Conservation (phyloP, 2,113 vertebrate genomes). For the Smithornis capensis region DNA sequence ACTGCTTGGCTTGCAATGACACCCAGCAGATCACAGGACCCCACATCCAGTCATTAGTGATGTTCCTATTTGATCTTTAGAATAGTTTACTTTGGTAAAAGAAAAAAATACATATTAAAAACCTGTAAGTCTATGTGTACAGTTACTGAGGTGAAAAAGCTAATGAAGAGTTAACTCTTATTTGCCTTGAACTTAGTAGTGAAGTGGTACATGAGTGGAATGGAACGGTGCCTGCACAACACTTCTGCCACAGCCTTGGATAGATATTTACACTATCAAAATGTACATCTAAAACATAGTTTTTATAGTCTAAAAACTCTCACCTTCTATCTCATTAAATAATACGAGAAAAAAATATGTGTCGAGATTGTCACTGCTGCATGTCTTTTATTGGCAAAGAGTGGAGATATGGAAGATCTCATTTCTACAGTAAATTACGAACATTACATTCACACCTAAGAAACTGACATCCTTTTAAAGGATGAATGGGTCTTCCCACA, state of each 20-base stretch:
- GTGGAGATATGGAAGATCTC: neutral
- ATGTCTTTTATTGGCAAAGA: neutral
- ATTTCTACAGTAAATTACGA: neutral
- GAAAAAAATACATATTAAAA: neutral
- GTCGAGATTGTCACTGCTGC: neutral
- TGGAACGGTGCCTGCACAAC: neutral
- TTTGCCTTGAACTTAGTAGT: neutral
- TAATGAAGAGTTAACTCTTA: neutral
- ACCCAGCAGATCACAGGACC: neutral
- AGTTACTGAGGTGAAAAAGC: neutral
- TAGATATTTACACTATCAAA: neutral
- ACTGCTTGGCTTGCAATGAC: neutral
- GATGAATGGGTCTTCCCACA: neutral
- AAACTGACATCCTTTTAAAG: neutral
- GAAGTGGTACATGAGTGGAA: neutral
- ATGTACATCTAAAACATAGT: neutral
- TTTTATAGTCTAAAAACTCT: no score
- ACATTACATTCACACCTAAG: neutral
- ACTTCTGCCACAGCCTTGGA: neutral
- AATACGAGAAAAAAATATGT: neutral
- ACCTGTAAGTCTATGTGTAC: fast-evolving
- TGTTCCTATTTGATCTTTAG: neutral
- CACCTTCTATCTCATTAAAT: neutral
- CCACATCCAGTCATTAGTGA: neutral
- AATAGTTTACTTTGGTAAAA: neutral